phyloP scores from a whole-genome alignment of 2,113 vertebrate genomes.

The Puma concolor region DNA sequence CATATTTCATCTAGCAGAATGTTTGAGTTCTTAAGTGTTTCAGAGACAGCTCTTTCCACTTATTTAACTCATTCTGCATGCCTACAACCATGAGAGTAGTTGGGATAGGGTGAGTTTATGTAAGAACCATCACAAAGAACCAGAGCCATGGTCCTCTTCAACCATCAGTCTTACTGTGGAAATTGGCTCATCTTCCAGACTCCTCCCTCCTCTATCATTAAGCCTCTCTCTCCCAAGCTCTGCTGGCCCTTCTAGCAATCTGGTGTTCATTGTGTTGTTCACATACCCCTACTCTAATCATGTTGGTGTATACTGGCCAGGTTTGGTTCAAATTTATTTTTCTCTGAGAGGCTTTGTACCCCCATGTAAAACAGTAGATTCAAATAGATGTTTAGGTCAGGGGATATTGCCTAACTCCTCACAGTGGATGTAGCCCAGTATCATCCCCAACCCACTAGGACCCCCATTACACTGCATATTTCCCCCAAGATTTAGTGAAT shows the following conservation, averaged over 20 bases:
- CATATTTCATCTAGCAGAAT: neutral
- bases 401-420: neutral
- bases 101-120: neutral
- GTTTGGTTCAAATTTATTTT: neutral
- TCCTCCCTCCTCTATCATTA: neutral
- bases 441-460: neutral
- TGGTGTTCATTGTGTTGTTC: neutral
- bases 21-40: neutral
- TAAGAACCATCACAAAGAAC: neutral
- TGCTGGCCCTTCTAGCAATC: neutral
- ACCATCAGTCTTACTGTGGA: neutral
- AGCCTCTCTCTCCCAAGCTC: neutral
- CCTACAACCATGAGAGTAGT: neutral
- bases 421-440: neutral
- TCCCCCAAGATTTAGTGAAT: neutral
- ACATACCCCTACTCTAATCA: neutral
- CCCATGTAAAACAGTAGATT: slow-evolving; percentile 18
- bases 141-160: neutral
- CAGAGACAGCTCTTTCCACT: neutral
- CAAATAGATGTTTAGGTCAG: neutral
- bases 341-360: slow-evolving; percentile 3
- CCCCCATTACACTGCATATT: neutral
- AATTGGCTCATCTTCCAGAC: neutral
- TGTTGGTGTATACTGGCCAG: neutral
- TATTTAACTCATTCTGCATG: neutral